Evolutionary conservation across 1,140 invertebrate species (phyloP), one percentile per base, ranked within the genome.

Genomic region (Acyrthosiphon pisum): DNA sequence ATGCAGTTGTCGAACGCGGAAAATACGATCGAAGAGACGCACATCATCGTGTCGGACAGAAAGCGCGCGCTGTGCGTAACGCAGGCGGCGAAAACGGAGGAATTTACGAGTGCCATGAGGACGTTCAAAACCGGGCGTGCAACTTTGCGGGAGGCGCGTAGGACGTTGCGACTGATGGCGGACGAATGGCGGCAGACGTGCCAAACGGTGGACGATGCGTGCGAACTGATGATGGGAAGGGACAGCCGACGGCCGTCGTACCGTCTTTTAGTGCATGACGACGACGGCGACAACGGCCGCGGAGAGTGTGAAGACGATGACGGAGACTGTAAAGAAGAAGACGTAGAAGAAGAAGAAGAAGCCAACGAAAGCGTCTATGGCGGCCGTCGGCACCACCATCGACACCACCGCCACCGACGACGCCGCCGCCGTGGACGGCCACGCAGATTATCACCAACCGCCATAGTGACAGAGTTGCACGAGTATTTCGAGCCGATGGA

Each of bases 121-220:
- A 26, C 30, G 48, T 53, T 50, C 20, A n/a, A 35, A 22, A 7
- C 22, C 7, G 46, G 48, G 0, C 20, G 46, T 14, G n/a, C 7
- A 6, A 6, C 6, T 0, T 53, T 88, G 87, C 46, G 87, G 46
- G 87, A 88, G 18, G 87, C 87, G 18, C 48, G 87, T 8, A 48
- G 87, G 7, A 37, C 48, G 20, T 53, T 53, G 48, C 87, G 48
- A 9, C 20, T 88, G n/a, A 35, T 88, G 87, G 48, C 14, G 18
- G 30, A n/a, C 18, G 87, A 88, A 88, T 88, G 87, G 87, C n/a
- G 87, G n/a, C 30, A n/a, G 18, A 88, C 87, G 48, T 50, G 30
- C 87, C 46, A 8, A 6, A n/a, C n/a, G 14, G 48, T 88, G 18
- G 87, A 88, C n/a, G 87, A 35, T 0, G n/a, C n/a, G n/a, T 53